These are phyloP conservation scores for Mactra quadrangularis DNA, from an alignment of 1,140 invertebrate species.

Conservation along the genomic window DNA sequence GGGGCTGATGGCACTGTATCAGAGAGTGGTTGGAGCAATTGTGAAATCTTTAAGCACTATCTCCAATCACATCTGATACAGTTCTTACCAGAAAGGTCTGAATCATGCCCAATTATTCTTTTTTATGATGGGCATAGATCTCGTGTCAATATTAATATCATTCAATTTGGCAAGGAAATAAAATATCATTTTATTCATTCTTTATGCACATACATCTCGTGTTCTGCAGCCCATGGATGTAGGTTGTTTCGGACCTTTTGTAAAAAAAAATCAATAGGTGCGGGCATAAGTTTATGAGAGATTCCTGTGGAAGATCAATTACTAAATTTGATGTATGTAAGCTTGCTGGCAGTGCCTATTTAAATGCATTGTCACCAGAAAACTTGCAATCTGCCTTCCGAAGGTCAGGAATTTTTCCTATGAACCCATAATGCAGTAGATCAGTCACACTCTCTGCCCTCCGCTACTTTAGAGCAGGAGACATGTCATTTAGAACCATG, in stretches of 20 bases:
- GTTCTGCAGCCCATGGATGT: conserved; percentile 13
- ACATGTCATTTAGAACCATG: too few species aligned
- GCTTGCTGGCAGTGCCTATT: conserved; percentile 1
- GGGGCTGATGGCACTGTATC: conserved; percentile 12
- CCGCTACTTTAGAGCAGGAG: background rate
- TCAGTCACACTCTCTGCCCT: too few species aligned
- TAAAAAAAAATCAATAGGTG: conserved; percentile 17
- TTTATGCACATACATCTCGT: background rate
- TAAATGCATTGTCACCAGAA: too few species aligned
- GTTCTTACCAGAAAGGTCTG: conserved; percentile 16
- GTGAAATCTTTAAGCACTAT: too few species aligned
- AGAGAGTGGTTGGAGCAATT: background rate
- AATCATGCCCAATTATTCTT: conserved; percentile 15
- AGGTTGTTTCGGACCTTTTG: conserved; percentile 9
- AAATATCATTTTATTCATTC: conserved; percentile 6
- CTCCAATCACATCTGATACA: background rate
- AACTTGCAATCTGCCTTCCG: too few species aligned
- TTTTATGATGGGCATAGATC: conserved; percentile 34
- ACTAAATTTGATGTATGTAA: too few species aligned
- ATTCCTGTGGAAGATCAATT: too few species aligned
- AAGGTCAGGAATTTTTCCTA: conserved; percentile 14
- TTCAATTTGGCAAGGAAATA: conserved; percentile 17
- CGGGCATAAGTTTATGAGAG: too few species aligned
- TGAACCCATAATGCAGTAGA: too few species aligned
- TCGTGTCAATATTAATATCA: background rate